Evolutionary conservation across 2,113 vertebrate species (phyloP).

Genomic region (Apaloderma vittatum): DNA sequence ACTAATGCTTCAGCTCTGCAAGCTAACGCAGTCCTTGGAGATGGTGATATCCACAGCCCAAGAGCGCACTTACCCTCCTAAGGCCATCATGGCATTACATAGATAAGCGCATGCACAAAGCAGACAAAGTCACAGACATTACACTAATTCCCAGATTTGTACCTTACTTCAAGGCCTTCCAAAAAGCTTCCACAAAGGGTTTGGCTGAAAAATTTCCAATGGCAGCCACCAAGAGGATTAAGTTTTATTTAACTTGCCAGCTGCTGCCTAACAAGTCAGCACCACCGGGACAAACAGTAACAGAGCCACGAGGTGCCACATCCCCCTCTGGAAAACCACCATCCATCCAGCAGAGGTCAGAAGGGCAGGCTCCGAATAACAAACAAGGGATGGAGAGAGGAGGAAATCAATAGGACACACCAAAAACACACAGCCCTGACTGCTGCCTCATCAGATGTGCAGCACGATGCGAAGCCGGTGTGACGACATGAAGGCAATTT

Average conservation of each 20-base stretch:
- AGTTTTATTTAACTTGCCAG: conserved; percentile 30
- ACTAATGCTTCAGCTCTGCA: background rate
- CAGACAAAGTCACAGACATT: conserved; percentile 24
- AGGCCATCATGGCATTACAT: background rate
- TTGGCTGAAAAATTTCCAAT: conserved; percentile 17
- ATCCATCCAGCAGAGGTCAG: conserved; percentile 45
- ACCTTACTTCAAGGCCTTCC: background rate
- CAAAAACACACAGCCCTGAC: conserved; percentile 19
- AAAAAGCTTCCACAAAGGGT: conserved; percentile 37
- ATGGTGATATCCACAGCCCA: background rate
- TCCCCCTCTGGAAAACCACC: conserved; percentile 50
- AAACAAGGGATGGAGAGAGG: conserved; percentile 53
- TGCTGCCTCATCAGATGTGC: conserved; percentile 36
- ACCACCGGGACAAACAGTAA: background rate
- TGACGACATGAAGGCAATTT: conserved; percentile 12
- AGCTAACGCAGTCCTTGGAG: background rate
- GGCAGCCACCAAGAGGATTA: background rate
- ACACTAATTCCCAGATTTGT: conserved; percentile 25
- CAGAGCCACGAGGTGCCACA: background rate
- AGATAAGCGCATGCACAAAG: conserved; percentile 31
- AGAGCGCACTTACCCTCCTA: background rate
- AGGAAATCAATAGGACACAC: conserved; percentile 62
- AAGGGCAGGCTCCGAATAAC: conserved; percentile 61
- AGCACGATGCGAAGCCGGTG: background rate
- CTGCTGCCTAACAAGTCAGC: conserved; percentile 44